Conservation (phyloP, 2,888 invertebrate species). For the Rhamnusium bicolor region DNA sequence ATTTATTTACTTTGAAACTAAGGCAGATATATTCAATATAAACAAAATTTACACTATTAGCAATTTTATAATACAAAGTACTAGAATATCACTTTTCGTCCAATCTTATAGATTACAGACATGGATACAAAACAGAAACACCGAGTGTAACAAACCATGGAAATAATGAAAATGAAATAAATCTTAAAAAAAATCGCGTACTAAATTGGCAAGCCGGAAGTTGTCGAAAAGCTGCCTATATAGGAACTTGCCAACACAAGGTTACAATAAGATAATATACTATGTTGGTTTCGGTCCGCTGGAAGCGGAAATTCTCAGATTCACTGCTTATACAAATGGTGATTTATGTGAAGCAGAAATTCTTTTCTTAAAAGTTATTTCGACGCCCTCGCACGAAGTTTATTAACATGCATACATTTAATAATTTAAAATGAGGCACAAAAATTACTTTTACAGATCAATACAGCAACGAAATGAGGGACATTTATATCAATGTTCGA, state of each 20-base stretch:
- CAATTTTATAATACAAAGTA: neutral
- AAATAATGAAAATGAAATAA: constrained; percentile 33
- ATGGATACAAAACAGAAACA: constrained; percentile 1
- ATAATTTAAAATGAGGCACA: neutral
- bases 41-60: neutral
- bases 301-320: constrained; percentile 30
- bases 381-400: neutral
- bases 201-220: constrained; percentile 43
- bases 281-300: constrained; percentile 30
- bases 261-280: constrained; percentile 37
- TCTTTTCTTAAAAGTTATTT: constrained; percentile 6
- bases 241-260: constrained; percentile 36
- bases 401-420: neutral
- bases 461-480: neutral
- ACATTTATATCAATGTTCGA: neutral
- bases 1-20: too few species aligned
- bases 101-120: neutral
- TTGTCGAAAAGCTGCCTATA: constrained; percentile 29
- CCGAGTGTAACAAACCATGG: constrained; percentile 9
- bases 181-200: constrained; percentile 35
- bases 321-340: constrained; percentile 23
- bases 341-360: constrained; percentile 24
- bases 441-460: neutral
- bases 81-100: neutral
- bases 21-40: too few species aligned